Evolutionary conservation across 1,140 invertebrate species (phyloP), one percentile per base, ranked within the genome.

Genomic region (Homarus americanus): DNA sequence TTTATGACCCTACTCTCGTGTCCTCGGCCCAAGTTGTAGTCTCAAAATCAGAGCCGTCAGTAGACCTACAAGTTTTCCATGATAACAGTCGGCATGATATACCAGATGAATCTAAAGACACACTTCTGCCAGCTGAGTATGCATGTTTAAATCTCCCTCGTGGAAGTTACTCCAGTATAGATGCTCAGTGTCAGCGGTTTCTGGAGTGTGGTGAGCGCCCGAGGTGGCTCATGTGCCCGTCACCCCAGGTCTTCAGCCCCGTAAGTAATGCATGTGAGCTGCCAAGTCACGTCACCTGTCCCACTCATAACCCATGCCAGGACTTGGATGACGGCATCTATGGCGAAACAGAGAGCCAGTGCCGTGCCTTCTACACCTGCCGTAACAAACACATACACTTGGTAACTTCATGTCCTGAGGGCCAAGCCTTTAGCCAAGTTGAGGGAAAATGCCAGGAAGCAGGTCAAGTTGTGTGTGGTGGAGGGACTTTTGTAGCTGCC

Each of bases 341-440:
- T 12, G 38, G 63, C 63, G 82, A 83, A 28, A 10, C 12, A 32
- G 32, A 72, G 32, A 41, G 63, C 24, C 20, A 73, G 24, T 84
- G 38, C 32, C 38, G 34, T 1, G 20, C 73, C 9, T 41, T 84
- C 82, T 84, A 28, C 66, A 73, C 63, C 66, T 84, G 66, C 58
- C 63, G 20, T 32, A 63, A 17, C 20, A 15, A 44, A 0, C n/a
- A 28, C 2, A 32, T 72, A n/a, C 32, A 28, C 28, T 20, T 84
- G 24, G 69, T 73, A 12, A 28, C 82, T 28, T 40, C 66, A n/a
- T 72, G 82, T 10, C 82, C 82, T 24, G 38, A 84, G 66, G 82
- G 82, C n/a, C 63, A 32, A 44, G 63, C 82, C 20, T 72, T 84
- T 24, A 41, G 38, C 53, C 24, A 72, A 38, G 36, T 4, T 44